Evolutionary conservation across 2,113 vertebrate species (phyloP).

Genomic region (Monopterus albus): DNA sequence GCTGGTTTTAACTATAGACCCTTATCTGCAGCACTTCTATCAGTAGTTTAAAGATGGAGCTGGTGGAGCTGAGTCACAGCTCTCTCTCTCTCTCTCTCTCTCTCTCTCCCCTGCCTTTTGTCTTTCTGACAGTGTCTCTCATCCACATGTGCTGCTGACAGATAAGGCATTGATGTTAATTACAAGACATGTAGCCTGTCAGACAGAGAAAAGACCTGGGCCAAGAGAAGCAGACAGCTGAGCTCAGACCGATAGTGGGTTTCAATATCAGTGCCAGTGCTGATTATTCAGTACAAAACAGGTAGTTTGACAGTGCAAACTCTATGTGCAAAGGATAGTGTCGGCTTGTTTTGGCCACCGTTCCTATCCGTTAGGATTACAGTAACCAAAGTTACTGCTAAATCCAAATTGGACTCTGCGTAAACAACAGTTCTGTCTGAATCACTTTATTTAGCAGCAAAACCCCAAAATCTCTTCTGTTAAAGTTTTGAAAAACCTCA

Average conservation of each 20-base stretch:
- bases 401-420: too few species aligned
- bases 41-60: slow-evolving; percentile 49
- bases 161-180: slow-evolving; percentile 66
- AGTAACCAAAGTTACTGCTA: too few species aligned
- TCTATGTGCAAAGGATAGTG: background rate
- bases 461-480: too few species aligned
- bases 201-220: background rate
- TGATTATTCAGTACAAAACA: background rate
- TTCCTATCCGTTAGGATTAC: too few species aligned
- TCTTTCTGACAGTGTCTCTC: slow-evolving; percentile 46
- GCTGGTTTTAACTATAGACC: slow-evolving; percentile 40
- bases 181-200: slow-evolving; percentile 40
- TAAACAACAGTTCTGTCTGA: too few species aligned
- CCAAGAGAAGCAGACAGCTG: background rate
- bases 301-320: background rate
- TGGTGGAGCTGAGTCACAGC: slow-evolving; percentile 3
- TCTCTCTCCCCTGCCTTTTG: slow-evolving; percentile 16
- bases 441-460: too few species aligned
- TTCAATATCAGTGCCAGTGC: background rate
- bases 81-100: background rate
- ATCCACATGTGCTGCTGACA: slow-evolving; percentile 37
- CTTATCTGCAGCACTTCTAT: slow-evolving; percentile 45
- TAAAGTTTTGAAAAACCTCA: too few species aligned
- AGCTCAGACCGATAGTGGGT: background rate
- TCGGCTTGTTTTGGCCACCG: too few species aligned